These are phyloP conservation scores for Notarius lentiginosus DNA, from an alignment of 2,113 vertebrate species.

Conservation along the genomic window DNA sequence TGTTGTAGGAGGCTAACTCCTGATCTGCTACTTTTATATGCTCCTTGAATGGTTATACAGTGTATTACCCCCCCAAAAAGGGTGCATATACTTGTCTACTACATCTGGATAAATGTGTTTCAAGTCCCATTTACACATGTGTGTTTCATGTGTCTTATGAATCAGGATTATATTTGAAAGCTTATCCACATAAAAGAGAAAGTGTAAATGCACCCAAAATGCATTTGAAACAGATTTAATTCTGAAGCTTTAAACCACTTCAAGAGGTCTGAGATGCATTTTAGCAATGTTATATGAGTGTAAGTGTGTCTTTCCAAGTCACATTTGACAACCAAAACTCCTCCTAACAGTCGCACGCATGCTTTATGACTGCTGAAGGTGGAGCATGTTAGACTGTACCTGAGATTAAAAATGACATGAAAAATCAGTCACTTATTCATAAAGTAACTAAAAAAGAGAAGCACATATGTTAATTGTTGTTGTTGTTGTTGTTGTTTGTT, in stretches of 20 bases:
- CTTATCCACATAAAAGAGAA: background rate
- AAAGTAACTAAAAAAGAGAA: background rate
- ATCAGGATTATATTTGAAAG: background rate
- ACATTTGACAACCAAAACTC: background rate
- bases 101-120: background rate
- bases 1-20: background rate
- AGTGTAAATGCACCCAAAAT: background rate
- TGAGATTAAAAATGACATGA: background rate
- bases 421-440: background rate
- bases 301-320: background rate
- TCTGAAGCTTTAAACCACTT: background rate
- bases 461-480: background rate
- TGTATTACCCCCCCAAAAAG: background rate
- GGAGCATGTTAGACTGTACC: background rate
- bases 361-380: background rate
- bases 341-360: background rate
- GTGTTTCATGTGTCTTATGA: background rate
- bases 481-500: background rate
- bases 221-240: background rate
- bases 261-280: background rate
- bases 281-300: background rate
- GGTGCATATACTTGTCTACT: background rate
- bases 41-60: background rate
- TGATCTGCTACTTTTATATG: background rate
- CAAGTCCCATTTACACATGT: background rate